Conservation (phyloP, 1,140 invertebrate genomes). For the Drosophila virilis region DNA sequence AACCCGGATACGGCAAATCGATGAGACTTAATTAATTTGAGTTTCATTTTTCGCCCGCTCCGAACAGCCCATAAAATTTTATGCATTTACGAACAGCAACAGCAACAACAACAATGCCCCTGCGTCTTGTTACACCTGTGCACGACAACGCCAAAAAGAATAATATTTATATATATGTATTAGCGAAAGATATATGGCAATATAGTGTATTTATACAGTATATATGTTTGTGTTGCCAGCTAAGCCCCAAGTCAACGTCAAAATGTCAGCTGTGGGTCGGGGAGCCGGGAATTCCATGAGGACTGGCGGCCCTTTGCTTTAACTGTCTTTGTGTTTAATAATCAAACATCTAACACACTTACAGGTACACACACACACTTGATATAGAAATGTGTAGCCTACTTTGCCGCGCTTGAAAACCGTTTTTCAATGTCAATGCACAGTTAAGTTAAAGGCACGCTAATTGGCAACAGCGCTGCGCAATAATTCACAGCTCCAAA, state of each 20-base stretch:
- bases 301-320: slow-evolving; percentile 18
- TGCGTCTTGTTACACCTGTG: slow-evolving; percentile 3
- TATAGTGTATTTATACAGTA: background rate
- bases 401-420: slow-evolving; percentile 30
- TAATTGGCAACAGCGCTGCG: slow-evolving; percentile 51
- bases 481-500: slow-evolving; percentile 29
- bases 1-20: slow-evolving; percentile 54
- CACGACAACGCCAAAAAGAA: background rate
- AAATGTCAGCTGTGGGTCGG: slow-evolving; percentile 60
- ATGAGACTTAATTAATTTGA: slow-evolving; percentile 76
- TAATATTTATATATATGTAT: background rate
- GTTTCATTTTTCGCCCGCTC: slow-evolving; percentile 29
- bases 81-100: slow-evolving; percentile 33
- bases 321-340: slow-evolving; percentile 50
- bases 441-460: slow-evolving; percentile 41
- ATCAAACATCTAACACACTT: slow-evolving; percentile 51
- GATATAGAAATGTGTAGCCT: slow-evolving; percentile 27
- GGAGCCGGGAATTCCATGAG: slow-evolving; percentile 25
- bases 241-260: slow-evolving; percentile 51
- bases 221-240: background rate
- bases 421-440: slow-evolving; percentile 53
- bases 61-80: slow-evolving; percentile 51
- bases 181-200: background rate
- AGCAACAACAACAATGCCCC: background rate
- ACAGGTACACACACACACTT: slow-evolving; percentile 1